Percentiles rank a stretch among this genome's conserved stretches.
phyloP scores from a whole-genome alignment of 2,113 vertebrate genomes.

The Ctenodactylus gundi region DNA sequence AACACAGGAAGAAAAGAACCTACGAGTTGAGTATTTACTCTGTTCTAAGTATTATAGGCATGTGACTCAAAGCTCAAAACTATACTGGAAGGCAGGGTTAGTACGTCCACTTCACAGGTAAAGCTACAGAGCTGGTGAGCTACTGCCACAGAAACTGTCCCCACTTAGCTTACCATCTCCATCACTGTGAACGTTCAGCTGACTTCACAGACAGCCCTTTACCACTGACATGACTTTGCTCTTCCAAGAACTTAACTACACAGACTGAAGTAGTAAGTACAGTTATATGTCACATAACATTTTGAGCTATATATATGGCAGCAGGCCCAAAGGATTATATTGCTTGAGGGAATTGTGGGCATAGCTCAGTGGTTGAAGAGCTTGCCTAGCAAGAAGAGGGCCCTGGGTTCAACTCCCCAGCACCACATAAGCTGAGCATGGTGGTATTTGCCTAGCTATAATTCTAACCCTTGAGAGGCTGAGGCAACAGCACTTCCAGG shows the following conservation, averaged over 20 bases:
- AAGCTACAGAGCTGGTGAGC: background rate
- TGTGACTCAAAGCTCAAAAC: background rate
- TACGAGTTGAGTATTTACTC: background rate
- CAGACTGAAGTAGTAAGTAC: background rate
- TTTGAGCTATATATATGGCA: too few relatives aligned
- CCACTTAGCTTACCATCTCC: background rate
- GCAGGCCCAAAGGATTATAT: too few relatives aligned
- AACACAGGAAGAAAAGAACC: background rate
- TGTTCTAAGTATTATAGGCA: background rate
- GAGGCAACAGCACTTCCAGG: too few relatives aligned
- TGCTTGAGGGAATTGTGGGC: too few relatives aligned
- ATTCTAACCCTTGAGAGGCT: too few relatives aligned
- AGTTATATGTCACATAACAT: background rate
- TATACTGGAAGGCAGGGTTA: background rate
- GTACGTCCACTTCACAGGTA: background rate
- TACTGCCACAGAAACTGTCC: background rate
- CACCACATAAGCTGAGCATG: too few relatives aligned
- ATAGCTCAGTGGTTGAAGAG: too few relatives aligned
- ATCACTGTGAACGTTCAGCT: background rate
- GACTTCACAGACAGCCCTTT: background rate
- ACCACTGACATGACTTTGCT: background rate
- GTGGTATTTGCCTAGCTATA: too few relatives aligned
- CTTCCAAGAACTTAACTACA: background rate
- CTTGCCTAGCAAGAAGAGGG: too few relatives aligned
- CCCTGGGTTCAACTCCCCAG: too few relatives aligned